A percentile compares a stretch with the other conserved stretches of the same genome.
phyloP scores from a whole-genome alignment of 2,797 vertebrate genomes.

The Micropoecilia bifurca region DNA sequence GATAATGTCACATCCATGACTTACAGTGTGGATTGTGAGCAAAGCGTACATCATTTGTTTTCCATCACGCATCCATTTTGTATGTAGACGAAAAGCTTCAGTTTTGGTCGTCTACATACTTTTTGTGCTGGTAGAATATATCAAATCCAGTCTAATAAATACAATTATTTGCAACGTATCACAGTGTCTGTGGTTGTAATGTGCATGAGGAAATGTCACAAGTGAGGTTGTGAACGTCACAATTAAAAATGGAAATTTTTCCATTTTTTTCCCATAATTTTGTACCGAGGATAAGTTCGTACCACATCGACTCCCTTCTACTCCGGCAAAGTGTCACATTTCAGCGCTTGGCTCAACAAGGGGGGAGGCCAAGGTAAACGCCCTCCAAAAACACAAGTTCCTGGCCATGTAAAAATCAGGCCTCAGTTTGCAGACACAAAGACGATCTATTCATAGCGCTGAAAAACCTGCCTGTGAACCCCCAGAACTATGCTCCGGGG shows the following conservation, averaged over 20 bases:
- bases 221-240: background rate
- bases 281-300: slow-evolving; percentile 57
- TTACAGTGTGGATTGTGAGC: background rate
- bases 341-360: slow-evolving; percentile 72
- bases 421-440: slow-evolving; percentile 85
- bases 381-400: slow-evolving; percentile 78
- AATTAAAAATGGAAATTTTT: slow-evolving; percentile 42
- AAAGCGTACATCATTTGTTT: background rate
- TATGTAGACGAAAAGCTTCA: background rate
- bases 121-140: background rate
- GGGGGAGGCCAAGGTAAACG: slow-evolving; percentile 82
- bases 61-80: background rate
- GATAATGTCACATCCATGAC: background rate
- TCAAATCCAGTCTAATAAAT: background rate
- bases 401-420: slow-evolving; percentile 81
- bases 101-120: background rate
- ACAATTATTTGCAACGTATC: background rate
- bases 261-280: slow-evolving; percentile 3
- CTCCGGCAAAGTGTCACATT: slow-evolving; percentile 73
- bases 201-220: background rate
- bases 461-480: slow-evolving; percentile 83
- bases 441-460: slow-evolving; percentile 82
- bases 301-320: slow-evolving; percentile 49
- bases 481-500: slow-evolving; percentile 80
- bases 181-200: background rate